Evolutionary conservation across 2,113 vertebrate species (phyloP).

Genomic region (Thamnophis sirtalis): DNA sequence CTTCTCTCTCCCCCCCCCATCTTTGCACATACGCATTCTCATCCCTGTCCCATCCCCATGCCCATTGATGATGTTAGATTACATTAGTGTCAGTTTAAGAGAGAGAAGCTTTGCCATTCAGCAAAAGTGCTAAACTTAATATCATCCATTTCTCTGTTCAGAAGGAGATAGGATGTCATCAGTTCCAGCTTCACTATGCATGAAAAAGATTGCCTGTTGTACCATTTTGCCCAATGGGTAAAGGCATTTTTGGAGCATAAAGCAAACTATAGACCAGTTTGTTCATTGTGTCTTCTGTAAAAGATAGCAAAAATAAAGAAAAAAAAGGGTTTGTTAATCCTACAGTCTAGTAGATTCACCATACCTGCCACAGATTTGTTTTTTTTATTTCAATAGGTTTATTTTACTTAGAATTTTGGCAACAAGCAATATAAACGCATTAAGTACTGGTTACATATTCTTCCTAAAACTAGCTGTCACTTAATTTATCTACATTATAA

Average conservation of each 20-base stretch:
- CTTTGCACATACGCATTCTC: background rate
- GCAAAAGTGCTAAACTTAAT: background rate
- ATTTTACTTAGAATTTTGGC: background rate
- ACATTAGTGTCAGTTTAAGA: background rate
- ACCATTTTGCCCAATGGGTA: background rate
- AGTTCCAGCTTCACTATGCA: background rate
- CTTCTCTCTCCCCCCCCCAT: background rate
- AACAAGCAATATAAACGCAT: background rate
- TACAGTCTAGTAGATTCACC: background rate
- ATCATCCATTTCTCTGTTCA: background rate
- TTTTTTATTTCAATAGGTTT: background rate
- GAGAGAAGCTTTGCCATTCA: background rate
- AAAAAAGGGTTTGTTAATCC: background rate
- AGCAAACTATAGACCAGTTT: background rate
- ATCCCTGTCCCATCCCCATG: background rate
- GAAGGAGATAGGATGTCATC: background rate
- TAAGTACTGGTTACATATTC: background rate
- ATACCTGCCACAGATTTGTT: background rate
- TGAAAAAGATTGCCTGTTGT: background rate
- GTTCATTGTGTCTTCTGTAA: background rate
- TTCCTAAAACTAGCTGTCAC: background rate
- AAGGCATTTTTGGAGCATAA: background rate
- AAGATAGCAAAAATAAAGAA: background rate
- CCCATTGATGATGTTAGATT: background rate
- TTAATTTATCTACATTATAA: background rate